phyloP scores from a whole-genome alignment of 2,113 vertebrate genomes.

The Cyprinus carpio region DNA sequence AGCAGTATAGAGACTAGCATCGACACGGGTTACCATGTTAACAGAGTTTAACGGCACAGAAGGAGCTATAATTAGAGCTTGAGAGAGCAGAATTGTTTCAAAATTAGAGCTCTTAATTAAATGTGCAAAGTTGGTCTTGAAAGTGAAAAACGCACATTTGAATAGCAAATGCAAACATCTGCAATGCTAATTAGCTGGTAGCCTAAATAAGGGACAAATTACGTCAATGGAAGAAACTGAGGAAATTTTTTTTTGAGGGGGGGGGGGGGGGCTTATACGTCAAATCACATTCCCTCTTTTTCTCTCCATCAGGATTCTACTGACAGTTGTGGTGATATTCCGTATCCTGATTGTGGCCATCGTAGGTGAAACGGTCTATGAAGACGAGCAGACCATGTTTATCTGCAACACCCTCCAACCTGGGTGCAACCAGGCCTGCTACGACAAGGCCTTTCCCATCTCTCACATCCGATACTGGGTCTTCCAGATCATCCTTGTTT shows the following conservation, averaged over 20 bases:
- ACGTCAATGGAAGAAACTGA: conserved; percentile 34
- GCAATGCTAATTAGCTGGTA: conserved; percentile 46
- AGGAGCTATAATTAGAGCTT: conserved; percentile 58
- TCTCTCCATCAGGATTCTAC: conserved; percentile 79
- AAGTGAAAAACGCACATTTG: conserved; percentile 29
- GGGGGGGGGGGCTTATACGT: too few relatives aligned
- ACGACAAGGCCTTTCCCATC: conserved; percentile 89
- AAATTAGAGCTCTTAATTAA: conserved; percentile 43
- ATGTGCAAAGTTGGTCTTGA: conserved; percentile 10
- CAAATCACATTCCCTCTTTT: conserved; percentile 9
- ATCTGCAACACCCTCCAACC: conserved; percentile 90
- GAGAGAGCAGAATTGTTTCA: conserved; percentile 40
- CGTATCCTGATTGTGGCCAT: conserved; percentile 91
- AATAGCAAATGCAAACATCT: conserved; percentile 44
- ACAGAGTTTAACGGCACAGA: conserved; percentile 57
- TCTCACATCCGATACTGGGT: conserved; percentile 94
- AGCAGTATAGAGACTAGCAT: conserved; percentile 27
- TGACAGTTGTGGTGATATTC: conserved; percentile 92
- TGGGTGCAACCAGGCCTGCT: conserved; percentile 89
- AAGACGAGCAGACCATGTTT: conserved; percentile 91
- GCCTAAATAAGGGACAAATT: conserved; percentile 25
- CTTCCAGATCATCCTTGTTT: conserved; percentile 91
- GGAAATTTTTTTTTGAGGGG: conserved; percentile 6
- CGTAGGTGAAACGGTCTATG: conserved; percentile 88
- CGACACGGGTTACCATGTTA: conserved; percentile 57